A percentile compares a stretch with the other conserved stretches of the same genome.
These are phyloP conservation scores for Amphiprion clarkii DNA, from an alignment of 2,797 vertebrate species.

Conservation along the genomic window DNA sequence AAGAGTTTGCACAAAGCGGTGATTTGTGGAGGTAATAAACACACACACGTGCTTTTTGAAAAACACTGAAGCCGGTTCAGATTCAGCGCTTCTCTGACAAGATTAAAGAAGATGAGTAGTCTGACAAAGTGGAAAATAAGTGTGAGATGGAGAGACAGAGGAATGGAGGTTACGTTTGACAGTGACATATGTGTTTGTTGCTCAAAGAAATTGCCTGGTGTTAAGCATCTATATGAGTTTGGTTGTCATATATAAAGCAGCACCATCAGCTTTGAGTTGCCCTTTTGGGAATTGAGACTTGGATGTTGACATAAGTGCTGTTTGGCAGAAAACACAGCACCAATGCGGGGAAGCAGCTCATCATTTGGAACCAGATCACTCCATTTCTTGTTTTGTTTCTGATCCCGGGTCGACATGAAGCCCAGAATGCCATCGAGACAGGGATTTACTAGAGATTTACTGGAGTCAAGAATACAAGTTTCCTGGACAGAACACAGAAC, in stretches of 20 bases:
- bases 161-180: constrained; percentile 10
- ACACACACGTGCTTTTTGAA: constrained; percentile 3
- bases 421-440: constrained; percentile 21
- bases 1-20: not conserved
- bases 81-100: constrained; percentile 13
- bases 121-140: not conserved
- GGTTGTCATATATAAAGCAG: not conserved
- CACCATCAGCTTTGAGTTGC: not conserved
- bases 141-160: constrained; percentile 4
- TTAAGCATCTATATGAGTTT: not conserved
- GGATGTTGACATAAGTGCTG: not conserved
- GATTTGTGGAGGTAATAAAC: constrained; percentile 18
- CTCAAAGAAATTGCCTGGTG: not conserved
- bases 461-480: constrained; percentile 18
- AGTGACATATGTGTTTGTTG: constrained; percentile 30
- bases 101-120: constrained; percentile 4
- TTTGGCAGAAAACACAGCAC: not conserved
- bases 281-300: not conserved
- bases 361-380: constrained; percentile 18
- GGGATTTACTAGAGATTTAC: constrained; percentile 43
- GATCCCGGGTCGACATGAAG: constrained; percentile 11
- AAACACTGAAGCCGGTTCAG: not conserved
- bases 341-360: constrained; percentile 1
- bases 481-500: not conserved
- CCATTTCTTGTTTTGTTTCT: constrained; percentile 14